Evolutionary conservation across 2,888 invertebrate genomes (phyloP).

Genomic region (Exocentrus adspersus): DNA sequence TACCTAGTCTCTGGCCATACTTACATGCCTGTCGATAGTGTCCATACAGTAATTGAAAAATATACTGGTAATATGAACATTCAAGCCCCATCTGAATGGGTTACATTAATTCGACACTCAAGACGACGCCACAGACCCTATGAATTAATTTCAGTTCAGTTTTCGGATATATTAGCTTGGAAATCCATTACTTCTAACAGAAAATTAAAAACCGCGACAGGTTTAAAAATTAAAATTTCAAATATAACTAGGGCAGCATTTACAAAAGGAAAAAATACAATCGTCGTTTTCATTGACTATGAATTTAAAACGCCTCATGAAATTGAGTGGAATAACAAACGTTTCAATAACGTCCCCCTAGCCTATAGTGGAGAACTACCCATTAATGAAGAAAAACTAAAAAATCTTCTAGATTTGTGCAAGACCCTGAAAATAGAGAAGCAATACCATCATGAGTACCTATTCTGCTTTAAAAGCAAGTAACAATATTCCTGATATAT

Average conservation of each 20-base stretch:
- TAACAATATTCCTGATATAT: conserved; percentile 3
- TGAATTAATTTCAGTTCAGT: not conserved
- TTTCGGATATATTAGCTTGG: not conserved
- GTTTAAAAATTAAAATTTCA: not conserved
- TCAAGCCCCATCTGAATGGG: not conserved
- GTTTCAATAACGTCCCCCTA: conserved; percentile 5
- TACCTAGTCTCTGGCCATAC: not conserved
- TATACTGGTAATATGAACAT: not conserved
- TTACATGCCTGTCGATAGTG: not conserved
- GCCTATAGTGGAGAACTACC: conserved; percentile 12
- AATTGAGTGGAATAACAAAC: conserved; percentile 14
- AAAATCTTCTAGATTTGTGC: conserved; percentile 12
- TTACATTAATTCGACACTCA: not conserved
- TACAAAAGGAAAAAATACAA: not conserved
- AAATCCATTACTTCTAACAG: not conserved
- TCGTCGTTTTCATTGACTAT: conserved; percentile 15
- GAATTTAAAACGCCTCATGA: conserved; percentile 4
- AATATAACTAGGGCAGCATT: not conserved
- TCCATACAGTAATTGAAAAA: not conserved
- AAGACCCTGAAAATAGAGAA: not conserved
- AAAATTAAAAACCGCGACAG: not conserved
- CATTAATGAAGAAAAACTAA: conserved; percentile 18
- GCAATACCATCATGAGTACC: not conserved
- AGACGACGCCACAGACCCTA: not conserved
- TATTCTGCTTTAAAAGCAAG: conserved; percentile 3